phyloP scores from a whole-genome alignment of 1,140 invertebrate genomes.

The Grapholita molesta region DNA sequence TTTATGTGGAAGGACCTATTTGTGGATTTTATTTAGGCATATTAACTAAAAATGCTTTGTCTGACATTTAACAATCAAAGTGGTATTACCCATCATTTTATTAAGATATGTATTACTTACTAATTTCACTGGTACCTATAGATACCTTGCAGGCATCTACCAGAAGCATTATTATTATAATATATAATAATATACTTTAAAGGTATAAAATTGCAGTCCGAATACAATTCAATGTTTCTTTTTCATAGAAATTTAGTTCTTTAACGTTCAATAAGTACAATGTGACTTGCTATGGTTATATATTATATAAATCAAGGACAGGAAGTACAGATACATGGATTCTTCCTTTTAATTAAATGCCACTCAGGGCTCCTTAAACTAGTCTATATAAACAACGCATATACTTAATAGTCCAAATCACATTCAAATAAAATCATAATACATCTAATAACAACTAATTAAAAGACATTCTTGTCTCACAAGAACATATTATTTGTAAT shows the following conservation, averaged over 20 bases:
- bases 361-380: background rate
- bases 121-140: background rate
- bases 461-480: constrained; percentile 58
- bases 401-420: background rate
- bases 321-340: background rate
- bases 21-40: background rate
- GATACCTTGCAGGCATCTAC: constrained; percentile 11
- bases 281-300: background rate
- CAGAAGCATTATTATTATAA: background rate
- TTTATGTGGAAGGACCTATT: background rate
- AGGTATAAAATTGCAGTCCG: constrained; percentile 2
- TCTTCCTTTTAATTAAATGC: background rate
- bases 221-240: background rate
- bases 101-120: constrained; percentile 7
- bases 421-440: background rate
- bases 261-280: background rate
- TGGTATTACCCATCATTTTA: background rate
- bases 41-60: background rate
- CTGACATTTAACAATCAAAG: background rate
- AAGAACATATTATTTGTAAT: constrained; percentile 51
- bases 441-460: constrained; percentile 19
- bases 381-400: background rate
- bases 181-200: background rate
- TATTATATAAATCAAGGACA: background rate
- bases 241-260: background rate